Evolutionary conservation across 1,140 invertebrate species (phyloP).

Genomic region (Chlorops oryzae): DNA sequence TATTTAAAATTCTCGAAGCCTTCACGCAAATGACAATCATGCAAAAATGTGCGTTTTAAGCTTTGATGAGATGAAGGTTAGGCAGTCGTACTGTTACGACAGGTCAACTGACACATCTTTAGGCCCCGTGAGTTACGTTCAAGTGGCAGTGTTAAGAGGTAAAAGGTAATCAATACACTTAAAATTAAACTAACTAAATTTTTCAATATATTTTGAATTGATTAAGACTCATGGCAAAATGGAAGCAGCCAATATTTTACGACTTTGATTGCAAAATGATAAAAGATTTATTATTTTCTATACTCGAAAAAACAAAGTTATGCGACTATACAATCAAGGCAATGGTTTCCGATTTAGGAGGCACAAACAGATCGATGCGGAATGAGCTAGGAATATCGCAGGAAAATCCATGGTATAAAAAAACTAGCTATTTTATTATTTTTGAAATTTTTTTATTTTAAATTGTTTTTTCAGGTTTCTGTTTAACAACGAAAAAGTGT

Average conservation of each 20-base stretch:
- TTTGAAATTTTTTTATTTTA: neutral
- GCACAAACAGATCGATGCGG: neutral
- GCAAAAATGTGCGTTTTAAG: neutral
- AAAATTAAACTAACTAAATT: too few relatives aligned
- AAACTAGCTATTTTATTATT: neutral
- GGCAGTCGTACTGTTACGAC: neutral
- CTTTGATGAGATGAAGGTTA: conserved; percentile 1
- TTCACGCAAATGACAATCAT: neutral
- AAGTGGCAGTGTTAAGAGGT: neutral
- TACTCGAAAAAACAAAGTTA: neutral
- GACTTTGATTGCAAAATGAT: neutral
- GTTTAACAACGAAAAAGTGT: neutral
- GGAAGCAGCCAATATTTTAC: conserved; percentile 9
- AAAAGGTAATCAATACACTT: neutral
- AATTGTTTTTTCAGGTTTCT: neutral
- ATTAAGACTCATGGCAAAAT: neutral
- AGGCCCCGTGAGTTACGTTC: neutral
- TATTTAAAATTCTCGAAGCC: neutral
- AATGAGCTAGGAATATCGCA: neutral
- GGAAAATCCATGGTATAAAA: neutral
- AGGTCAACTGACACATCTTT: neutral
- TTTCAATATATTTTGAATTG: neutral
- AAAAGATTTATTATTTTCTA: neutral
- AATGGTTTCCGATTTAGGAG: neutral
- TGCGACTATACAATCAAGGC: neutral